Evolutionary conservation across 2,113 vertebrate species (phyloP).

Genomic region (Pseudonaja textilis): DNA sequence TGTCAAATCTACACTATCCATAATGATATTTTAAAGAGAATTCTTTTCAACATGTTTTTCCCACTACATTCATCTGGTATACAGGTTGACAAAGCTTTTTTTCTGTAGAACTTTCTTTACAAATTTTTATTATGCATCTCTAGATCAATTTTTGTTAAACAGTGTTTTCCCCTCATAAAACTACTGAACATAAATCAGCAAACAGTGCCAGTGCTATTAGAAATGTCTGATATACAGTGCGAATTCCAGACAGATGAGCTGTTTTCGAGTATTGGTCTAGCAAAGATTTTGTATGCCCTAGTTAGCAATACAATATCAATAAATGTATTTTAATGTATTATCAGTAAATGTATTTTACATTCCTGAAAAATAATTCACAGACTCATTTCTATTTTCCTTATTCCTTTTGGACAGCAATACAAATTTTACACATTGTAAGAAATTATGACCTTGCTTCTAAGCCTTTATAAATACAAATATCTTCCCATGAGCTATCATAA

Average conservation of each 20-base stretch:
- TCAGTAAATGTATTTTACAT: not conserved
- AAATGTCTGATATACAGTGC: not conserved
- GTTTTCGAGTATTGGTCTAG: no score
- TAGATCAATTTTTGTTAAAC: not conserved
- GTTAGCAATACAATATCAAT: not conserved
- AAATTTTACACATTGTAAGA: not conserved
- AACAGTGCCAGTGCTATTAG: not conserved
- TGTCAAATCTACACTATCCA: not conserved
- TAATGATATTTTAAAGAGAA: not conserved
- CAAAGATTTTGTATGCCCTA: no score
- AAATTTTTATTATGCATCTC: not conserved
- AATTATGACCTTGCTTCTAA: slow-evolving; percentile 13
- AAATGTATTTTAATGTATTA: not conserved
- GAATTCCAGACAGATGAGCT: no score
- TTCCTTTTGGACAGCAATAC: slow-evolving; percentile 12
- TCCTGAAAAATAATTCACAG: slow-evolving; percentile 24
- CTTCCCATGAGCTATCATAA: slow-evolving; percentile 29
- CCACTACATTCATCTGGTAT: not conserved
- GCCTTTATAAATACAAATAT: slow-evolving; percentile 31
- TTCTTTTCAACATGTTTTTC: not conserved
- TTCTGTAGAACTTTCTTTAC: not conserved
- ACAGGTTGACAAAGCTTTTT: not conserved
- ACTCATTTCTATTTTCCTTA: slow-evolving; percentile 32
- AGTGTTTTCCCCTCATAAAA: not conserved
- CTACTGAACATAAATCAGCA: not conserved